phyloP scores from a whole-genome alignment of 2,888 invertebrate species.

The Meghimatium bilineatum region DNA sequence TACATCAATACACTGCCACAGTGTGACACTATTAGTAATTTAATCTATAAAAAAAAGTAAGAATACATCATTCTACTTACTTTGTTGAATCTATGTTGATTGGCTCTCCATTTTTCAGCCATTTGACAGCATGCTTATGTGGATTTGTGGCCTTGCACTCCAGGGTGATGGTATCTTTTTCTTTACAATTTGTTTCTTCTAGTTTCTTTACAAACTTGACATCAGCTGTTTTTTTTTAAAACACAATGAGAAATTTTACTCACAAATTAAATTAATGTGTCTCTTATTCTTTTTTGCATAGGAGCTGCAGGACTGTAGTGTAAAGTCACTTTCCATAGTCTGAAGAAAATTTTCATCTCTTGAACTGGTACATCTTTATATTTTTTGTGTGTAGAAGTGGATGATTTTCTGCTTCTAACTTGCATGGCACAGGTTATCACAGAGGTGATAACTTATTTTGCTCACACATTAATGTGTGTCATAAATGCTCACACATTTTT shows the following conservation, averaged over 20 bases:
- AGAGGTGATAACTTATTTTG: too few relatives aligned
- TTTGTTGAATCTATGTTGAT: slow-evolving; percentile 28
- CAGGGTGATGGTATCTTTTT: slow-evolving; percentile 92
- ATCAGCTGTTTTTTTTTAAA: slow-evolving; percentile 84
- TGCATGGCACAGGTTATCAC: too few relatives aligned
- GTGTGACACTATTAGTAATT: not conserved
- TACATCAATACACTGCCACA: not conserved
- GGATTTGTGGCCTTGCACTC: slow-evolving; percentile 88
- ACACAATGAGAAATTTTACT: not conserved
- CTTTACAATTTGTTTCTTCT: slow-evolving; percentile 93
- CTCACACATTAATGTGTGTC: too few relatives aligned
- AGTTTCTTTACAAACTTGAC: slow-evolving; percentile 98
- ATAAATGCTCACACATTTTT: too few relatives aligned
- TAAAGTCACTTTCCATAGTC: too few relatives aligned
- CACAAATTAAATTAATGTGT: too few relatives aligned
- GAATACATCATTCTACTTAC: slow-evolving; percentile 7
- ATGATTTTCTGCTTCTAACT: too few relatives aligned
- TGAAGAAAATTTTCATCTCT: too few relatives aligned
- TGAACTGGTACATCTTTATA: too few relatives aligned
- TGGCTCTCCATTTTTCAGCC: slow-evolving; percentile 91
- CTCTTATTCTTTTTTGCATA: too few relatives aligned
- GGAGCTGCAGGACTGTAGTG: too few relatives aligned
- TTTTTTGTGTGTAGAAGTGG: too few relatives aligned
- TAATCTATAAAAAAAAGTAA: not conserved
- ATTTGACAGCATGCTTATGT: slow-evolving; percentile 94